Percentiles rank a stretch among this genome's conserved stretches.
Evolutionary conservation across 2,113 vertebrate genomes (phyloP).

Genomic region (Alouatta palliata): DNA sequence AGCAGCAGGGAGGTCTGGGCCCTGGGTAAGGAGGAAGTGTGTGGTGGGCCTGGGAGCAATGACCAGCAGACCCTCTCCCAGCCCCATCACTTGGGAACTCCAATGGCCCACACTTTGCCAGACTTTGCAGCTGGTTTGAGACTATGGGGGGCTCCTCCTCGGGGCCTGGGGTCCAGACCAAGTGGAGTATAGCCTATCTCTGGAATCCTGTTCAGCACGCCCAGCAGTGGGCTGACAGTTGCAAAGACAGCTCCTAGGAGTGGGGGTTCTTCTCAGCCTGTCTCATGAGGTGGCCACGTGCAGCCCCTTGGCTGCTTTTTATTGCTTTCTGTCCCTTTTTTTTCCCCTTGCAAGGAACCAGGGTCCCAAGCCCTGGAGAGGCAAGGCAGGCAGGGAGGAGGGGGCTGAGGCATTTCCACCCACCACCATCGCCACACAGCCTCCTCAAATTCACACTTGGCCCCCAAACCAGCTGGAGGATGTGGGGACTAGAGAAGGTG

Average conservation of each 20-base stretch:
- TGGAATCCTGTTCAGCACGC: background rate
- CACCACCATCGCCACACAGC: fast-evolving
- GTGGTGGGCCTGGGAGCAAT: background rate
- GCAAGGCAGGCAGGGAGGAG: background rate
- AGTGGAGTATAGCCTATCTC: background rate
- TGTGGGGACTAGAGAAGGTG: background rate
- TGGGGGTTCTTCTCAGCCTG: background rate
- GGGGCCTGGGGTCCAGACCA: background rate
- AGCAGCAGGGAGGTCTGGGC: background rate
- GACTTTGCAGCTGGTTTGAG: background rate
- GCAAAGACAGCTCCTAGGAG: background rate
- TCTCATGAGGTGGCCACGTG: slow-evolving; percentile 40
- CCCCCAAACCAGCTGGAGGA: background rate
- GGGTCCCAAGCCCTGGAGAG: slow-evolving; percentile 84
- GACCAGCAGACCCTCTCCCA: background rate
- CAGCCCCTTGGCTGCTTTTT: background rate
- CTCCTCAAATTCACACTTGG: fast-evolving
- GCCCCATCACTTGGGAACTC: background rate
- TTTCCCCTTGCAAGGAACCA: slow-evolving; percentile 86
- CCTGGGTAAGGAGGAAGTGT: background rate
- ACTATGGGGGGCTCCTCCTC: background rate
- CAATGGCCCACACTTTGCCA: background rate
- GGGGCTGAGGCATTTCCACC: background rate
- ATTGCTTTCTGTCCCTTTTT: slow-evolving; percentile 79
- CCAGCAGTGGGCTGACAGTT: background rate